These are phyloP conservation scores for Acanthosoma haemorrhoidale DNA, from an alignment of 2,888 invertebrate species.

Conservation along the genomic window DNA sequence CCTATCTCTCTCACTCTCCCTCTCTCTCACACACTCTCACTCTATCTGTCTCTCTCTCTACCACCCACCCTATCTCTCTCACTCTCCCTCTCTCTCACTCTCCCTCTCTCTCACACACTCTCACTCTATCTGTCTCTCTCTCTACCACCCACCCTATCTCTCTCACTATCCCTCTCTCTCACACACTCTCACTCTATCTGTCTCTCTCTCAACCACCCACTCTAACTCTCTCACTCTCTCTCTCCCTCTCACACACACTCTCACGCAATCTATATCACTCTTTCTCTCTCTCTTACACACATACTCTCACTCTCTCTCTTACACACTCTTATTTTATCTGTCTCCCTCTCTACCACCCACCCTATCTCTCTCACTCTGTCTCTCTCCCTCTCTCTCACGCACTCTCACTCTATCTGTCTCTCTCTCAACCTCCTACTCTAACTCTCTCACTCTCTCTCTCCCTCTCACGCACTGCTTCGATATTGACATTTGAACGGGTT, in stretches of 20 bases:
- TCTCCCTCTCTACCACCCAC: no score
- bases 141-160: not conserved
- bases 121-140: not conserved
- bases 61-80: not conserved
- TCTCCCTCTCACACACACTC: constrained; percentile 9
- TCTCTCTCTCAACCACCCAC: not conserved
- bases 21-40: constrained; percentile 23
- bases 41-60: not conserved
- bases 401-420: not conserved
- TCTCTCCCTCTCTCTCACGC: not conserved
- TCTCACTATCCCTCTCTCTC: constrained; percentile 25
- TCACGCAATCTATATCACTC: constrained; percentile 24
- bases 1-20: constrained; percentile 38
- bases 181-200: constrained; percentile 17
- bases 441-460: not conserved
- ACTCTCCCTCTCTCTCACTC: constrained; percentile 10
- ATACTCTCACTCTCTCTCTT: not conserved
- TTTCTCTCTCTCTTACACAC: constrained; percentile 15
- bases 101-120: not conserved
- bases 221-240: not conserved
- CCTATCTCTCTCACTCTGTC: no score
- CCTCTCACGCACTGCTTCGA: no score
- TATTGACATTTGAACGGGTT: no score
- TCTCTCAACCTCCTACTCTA: no score
- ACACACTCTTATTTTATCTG: no score